Evolutionary conservation across 2,113 vertebrate genomes (phyloP), one percentile per base, ranked within the genome.

Genomic region (Hemichromis elongatus): DNA sequence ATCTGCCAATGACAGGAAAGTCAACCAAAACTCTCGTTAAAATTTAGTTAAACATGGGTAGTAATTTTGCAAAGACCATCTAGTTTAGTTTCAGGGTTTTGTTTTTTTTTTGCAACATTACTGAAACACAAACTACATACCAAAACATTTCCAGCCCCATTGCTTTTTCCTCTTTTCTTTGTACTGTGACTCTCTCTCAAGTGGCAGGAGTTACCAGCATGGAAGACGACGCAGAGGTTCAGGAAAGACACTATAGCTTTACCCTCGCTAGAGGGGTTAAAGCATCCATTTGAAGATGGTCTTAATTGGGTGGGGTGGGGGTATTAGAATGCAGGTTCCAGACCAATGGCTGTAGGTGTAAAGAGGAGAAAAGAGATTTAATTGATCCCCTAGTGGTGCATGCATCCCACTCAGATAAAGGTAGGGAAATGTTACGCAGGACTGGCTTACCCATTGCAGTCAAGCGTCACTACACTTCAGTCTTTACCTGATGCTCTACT

Each of bases 351-450:
- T 95, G 87, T 93, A 92, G 90, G 88, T 89, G 89, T 91, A 92
- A 94, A 90, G 68, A 92, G 83, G 79, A 90, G 91, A 93, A 90
- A 90, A 88, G 83, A 90, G 81, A 88, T 92, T 89, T 94, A 95
- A 94, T 95, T 94, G 94, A 95, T 95, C 92, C 93, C 93, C 91
- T 24, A 87, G 92, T 92, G 93, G 91, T 84, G 85, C 50, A 24
- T 26, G 61, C 82, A 83, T 87, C 83, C 45, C 82, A 79, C 81
- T 87, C 47, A 86, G 75, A 93, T 88, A 56, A 87, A 92, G 85
- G 87, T 89, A 83, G 79, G 54, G 63, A 88, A 85, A 88, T 90
- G 85, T 90, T 82, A 89, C 63, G 56, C 86, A 84, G 59, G 47
- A 77, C 52, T 86, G 73, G 33, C 77, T 84, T 68, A 57, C 37